Base-by-base conservation (phyloP, 2,797 vertebrate species). In the Cryptoblepharus egeriae region DNA sequence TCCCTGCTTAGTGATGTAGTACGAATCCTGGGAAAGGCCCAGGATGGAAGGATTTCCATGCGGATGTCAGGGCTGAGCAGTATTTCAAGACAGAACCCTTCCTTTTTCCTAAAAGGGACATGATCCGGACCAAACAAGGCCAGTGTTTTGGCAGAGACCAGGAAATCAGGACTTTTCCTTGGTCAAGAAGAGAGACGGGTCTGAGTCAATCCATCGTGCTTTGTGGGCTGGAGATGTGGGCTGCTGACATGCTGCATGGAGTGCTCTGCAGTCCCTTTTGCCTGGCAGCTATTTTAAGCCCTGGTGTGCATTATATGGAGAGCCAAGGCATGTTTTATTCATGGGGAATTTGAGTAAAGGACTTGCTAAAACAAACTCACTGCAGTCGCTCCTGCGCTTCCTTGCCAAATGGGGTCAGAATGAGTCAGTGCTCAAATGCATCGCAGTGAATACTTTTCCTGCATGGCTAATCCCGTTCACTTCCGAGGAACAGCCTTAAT, bases 261-360 rank as follows among this genome's bases (percentile, higher is more conserved):
- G 20, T 20, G 35, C 10, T 58, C 35, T 5, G 75, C 5, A 18
- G 61, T 11, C 5, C 64, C 61, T 24, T 58, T 78, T 9, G 22
- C 60, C 76, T 78, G 3, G 2, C 32, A 78, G 75, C 75, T 83
- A 73, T 83, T 83, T 83, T 73, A 72, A 78, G 82, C 68, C 75
- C 42, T 26, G 8, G 22, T 24, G 28, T 35, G 75, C 81, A 13
- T 78, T 78, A 78, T 20, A 57, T 45, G 67, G 69, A 6, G 39
- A 58, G 75, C 71, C 73, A 83, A 73, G 73, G 70, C 69, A 83
- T 83, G 69, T 78, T 83, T 83, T 78, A 83, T 83, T 83, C 68
- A 83, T 83, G 3, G 49, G 76, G 30, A 78, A 42, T 15, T 58
- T 9, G 69, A 58, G 35, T 3, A 52, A 58, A 83, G 49, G 65